phyloP scores from a whole-genome alignment of 2,888 invertebrate species.

The Caenorhabditis sulstoni region DNA sequence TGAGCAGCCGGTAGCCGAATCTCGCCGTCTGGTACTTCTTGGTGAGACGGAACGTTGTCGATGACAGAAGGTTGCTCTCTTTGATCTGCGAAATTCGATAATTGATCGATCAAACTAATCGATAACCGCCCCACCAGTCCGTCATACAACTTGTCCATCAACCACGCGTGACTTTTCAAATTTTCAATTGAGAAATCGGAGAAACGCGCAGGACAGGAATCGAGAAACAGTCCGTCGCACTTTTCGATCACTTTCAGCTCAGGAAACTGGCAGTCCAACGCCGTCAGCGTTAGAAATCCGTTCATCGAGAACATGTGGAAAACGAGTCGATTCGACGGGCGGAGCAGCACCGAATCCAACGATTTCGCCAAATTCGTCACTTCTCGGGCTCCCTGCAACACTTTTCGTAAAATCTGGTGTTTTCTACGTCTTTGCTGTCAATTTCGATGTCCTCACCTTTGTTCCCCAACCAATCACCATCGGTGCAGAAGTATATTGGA shows the following conservation, averaged over 20 bases:
- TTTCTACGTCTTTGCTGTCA: constrained; percentile 1
- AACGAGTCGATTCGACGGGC: constrained; percentile 33
- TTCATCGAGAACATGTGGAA: constrained; percentile 54
- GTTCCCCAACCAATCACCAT: constrained; percentile 36
- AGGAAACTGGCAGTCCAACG: constrained; percentile 40
- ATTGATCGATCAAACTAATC: too few species aligned
- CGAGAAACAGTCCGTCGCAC: constrained; percentile 55
- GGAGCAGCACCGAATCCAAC: constrained; percentile 23
- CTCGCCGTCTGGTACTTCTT: constrained; percentile 30
- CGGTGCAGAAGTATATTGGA: constrained; percentile 41
- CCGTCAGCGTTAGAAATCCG: constrained; percentile 42
- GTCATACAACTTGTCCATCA: constrained; percentile 55
- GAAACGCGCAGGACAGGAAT: constrained; percentile 42
- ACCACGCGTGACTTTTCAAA: constrained; percentile 28
- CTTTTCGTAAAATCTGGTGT: too few species aligned
- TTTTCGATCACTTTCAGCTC: constrained; percentile 38
- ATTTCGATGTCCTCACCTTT: constrained; percentile 11
- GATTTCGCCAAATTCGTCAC: constrained; percentile 29
- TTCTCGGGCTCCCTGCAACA: constrained; percentile 45
- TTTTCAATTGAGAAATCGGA: constrained; percentile 11
- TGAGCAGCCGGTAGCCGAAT: constrained; percentile 35
- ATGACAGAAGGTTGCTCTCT: constrained; percentile 25
- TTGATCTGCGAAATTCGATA: too few species aligned
- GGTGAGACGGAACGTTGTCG: constrained; percentile 17
- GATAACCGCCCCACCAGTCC: too few species aligned